Conservation (phyloP, 2,888 invertebrate species). For the Chrysolina americana region DNA sequence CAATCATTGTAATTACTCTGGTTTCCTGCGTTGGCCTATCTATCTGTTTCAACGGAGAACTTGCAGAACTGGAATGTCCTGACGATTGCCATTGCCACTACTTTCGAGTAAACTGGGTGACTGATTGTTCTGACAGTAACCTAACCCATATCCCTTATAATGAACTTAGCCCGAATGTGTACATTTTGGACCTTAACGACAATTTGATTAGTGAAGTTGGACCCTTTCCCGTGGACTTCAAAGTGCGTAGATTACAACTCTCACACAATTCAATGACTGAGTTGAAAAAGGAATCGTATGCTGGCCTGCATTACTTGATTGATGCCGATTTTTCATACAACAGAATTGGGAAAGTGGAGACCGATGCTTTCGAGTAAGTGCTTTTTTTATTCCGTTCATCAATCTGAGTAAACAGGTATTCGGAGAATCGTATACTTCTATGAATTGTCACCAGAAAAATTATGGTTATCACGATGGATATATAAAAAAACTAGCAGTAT, state of each 20-base stretch:
- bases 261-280: constrained; percentile 77
- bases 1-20: constrained; percentile 41
- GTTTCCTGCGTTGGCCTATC: constrained; percentile 36
- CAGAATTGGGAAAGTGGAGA: constrained; percentile 76
- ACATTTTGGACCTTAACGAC: constrained; percentile 80
- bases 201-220: constrained; percentile 76
- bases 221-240: constrained; percentile 79
- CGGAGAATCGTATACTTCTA: too few relatives aligned
- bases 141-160: constrained; percentile 79
- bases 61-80: constrained; percentile 79
- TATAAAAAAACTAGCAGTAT: too few relatives aligned
- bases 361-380: constrained; percentile 77
- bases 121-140: constrained; percentile 83
- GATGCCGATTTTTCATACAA: constrained; percentile 81
- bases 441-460: too few relatives aligned
- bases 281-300: constrained; percentile 76
- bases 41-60: constrained; percentile 74
- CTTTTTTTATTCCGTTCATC: neutral
- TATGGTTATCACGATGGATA: too few relatives aligned
- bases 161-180: constrained; percentile 79
- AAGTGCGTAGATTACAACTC: constrained; percentile 79
- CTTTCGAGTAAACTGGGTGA: constrained; percentile 84
- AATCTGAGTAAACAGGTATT: neutral
- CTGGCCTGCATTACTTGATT: constrained; percentile 77
- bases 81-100: constrained; percentile 84